These are phyloP conservation scores for Cheilinus undulatus DNA, from an alignment of 2,113 vertebrate species.

Conservation along the genomic window DNA sequence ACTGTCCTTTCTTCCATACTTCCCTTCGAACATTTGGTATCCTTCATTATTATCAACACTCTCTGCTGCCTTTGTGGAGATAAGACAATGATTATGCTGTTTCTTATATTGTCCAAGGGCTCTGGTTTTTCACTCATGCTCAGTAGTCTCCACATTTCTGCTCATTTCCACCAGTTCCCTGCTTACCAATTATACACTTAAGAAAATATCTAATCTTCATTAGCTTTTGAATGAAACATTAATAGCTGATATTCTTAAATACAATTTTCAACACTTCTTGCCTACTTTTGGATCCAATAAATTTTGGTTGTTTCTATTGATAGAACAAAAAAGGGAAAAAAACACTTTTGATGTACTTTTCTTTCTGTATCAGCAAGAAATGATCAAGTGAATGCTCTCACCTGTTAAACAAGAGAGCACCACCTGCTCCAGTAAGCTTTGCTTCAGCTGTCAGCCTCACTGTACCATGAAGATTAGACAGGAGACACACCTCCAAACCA, in stretches of 20 bases:
- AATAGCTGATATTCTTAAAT: background rate
- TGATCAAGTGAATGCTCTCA: constrained; percentile 12
- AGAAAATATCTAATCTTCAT: background rate
- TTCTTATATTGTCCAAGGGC: constrained; percentile 22
- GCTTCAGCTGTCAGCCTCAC: constrained; percentile 47
- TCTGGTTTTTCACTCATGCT: constrained; percentile 4
- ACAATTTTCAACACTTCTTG: background rate
- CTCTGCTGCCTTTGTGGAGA: constrained; percentile 3
- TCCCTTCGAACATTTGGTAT: constrained; percentile 23
- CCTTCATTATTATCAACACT: constrained; percentile 32
- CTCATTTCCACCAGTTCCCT: background rate
- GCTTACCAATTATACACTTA: background rate
- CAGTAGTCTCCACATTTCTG: background rate
- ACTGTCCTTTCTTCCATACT: constrained; percentile 29
- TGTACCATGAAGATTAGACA: constrained; percentile 48
- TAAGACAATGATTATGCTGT: constrained; percentile 19
- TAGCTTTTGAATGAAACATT: background rate
- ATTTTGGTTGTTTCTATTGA: background rate
- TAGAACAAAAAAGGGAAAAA: background rate
- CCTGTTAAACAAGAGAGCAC: constrained; percentile 5
- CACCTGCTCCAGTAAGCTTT: constrained; percentile 17
- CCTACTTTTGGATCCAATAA: background rate
- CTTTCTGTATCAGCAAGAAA: constrained; percentile 11
- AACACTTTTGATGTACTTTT: too few species aligned
- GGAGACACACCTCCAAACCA: constrained; percentile 43